Evolutionary conservation across 2,797 vertebrate genomes (phyloP).

Genomic region (Ibycter americanus): DNA sequence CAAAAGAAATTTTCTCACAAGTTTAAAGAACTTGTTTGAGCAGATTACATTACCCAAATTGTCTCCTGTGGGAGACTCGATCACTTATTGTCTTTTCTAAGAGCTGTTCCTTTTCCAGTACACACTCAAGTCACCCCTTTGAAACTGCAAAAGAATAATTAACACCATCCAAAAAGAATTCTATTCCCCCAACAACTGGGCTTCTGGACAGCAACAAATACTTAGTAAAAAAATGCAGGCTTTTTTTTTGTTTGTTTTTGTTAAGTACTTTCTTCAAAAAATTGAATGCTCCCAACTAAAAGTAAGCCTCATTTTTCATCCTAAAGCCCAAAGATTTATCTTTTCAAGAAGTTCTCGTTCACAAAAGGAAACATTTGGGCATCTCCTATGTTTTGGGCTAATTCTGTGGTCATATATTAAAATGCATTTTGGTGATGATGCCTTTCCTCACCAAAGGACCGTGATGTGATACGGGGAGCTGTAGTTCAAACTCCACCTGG

Average conservation of each 20-base stretch:
- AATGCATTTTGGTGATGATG: neutral
- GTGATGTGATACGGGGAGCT: neutral
- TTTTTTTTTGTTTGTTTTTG: neutral
- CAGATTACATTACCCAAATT: constrained; percentile 11
- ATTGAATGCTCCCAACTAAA: neutral
- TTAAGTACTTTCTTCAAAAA: neutral
- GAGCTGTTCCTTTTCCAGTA: neutral
- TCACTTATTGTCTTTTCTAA: neutral
- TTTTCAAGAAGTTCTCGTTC: neutral
- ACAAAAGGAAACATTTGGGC: neutral
- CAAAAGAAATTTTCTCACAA: neutral
- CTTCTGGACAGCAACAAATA: neutral
- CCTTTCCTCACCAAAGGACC: neutral
- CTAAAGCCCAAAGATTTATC: neutral
- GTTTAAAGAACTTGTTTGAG: constrained; percentile 15
- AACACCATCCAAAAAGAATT: neutral
- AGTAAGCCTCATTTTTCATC: neutral
- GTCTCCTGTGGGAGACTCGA: neutral
- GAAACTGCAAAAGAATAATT: neutral
- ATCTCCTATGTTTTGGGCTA: neutral
- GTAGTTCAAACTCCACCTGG: neutral
- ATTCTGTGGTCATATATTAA: neutral
- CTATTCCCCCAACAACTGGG: neutral
- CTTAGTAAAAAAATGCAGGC: neutral
- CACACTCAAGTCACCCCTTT: neutral